phyloP scores from a whole-genome alignment of 2,113 vertebrate genomes.

The Pterophyllum scalare region DNA sequence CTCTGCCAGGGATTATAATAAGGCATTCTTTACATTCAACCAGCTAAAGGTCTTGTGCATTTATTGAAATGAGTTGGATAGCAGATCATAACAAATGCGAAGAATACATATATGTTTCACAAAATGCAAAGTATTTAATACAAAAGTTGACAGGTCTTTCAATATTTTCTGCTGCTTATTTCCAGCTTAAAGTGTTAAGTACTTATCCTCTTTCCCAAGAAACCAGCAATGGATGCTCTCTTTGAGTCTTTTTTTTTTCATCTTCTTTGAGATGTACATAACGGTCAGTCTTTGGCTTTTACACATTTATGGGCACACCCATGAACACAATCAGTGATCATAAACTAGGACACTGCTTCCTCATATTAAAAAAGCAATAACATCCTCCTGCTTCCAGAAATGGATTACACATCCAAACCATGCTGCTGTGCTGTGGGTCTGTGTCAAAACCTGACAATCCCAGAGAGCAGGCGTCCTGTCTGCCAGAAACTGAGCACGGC shows the following conservation, averaged over 20 bases:
- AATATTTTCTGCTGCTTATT: conserved; percentile 6
- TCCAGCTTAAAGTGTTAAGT: conserved; percentile 10
- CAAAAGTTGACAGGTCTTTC: conserved; percentile 26
- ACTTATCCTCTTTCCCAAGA: background rate
- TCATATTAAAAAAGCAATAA: conserved; percentile 17
- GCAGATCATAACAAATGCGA: conserved; percentile 47
- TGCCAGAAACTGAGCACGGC: background rate
- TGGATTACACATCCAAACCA: conserved; percentile 34
- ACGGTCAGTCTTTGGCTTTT: background rate
- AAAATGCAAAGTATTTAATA: conserved; percentile 14
- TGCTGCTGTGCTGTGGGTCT: conserved; percentile 14
- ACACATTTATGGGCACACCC: background rate
- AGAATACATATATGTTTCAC: conserved; percentile 44
- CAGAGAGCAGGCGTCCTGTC: conserved; percentile 6
- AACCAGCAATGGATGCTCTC: conserved; percentile 12
- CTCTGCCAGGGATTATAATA: conserved; percentile 61
- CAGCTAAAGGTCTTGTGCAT: conserved; percentile 54
- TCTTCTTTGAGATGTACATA: conserved; percentile 1
- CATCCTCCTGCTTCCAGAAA: conserved; percentile 14
- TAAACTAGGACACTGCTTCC: conserved; percentile 10
- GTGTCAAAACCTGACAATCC: conserved; percentile 14
- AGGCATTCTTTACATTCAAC: conserved; percentile 44
- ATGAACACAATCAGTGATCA: background rate
- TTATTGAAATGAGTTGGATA: conserved; percentile 32
- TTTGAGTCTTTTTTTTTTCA: background rate